Evolutionary conservation across 2,113 vertebrate species (phyloP).

Genomic region (Chrysochloris asiatica): DNA sequence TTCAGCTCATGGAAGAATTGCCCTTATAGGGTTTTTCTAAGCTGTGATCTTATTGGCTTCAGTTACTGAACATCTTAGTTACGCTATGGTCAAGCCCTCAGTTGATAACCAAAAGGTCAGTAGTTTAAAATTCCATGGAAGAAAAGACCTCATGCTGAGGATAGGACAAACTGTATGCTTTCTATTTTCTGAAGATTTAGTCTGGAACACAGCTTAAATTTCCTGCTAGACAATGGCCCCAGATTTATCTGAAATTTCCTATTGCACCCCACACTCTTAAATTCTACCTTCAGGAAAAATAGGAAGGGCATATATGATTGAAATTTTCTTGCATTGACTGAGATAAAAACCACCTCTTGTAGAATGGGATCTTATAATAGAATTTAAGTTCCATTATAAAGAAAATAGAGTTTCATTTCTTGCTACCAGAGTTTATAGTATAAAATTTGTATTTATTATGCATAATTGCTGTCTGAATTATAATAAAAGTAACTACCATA

Average conservation of each 20-base stretch:
- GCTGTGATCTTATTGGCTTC: background rate
- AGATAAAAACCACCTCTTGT: background rate
- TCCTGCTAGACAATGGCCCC: background rate
- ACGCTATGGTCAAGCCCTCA: background rate
- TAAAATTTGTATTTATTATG: background rate
- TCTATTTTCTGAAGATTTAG: background rate
- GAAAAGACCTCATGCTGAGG: background rate
- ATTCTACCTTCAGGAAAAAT: background rate
- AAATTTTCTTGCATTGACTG: background rate
- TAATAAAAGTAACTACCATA: background rate
- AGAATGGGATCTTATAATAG: background rate
- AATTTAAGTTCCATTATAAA: background rate
- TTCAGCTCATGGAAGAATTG: background rate
- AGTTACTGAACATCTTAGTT: background rate
- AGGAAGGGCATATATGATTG: background rate
- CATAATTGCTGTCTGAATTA: constrained; percentile 4
- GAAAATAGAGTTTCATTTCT: background rate
- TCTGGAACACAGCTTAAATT: background rate
- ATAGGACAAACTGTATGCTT: background rate
- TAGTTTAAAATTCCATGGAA: background rate
- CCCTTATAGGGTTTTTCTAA: too few species aligned
- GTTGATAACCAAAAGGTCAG: background rate
- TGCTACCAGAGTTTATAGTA: background rate
- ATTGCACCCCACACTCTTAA: background rate
- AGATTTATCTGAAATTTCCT: background rate